Evolutionary conservation across 2,888 invertebrate species (phyloP).

Genomic region (Clivina fossor): DNA sequence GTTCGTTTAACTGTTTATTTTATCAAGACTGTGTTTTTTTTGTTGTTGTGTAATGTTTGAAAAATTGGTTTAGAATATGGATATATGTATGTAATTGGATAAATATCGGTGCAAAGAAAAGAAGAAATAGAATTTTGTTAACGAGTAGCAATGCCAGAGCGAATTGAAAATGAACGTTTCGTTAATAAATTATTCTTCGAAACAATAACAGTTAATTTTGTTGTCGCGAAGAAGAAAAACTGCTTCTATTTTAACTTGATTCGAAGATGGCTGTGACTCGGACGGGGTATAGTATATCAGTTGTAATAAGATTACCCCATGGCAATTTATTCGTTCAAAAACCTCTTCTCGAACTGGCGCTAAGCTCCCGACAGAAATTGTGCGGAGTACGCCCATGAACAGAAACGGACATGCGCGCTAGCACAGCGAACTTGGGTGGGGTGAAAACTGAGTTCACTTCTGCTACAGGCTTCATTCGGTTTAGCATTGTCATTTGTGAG

Average conservation of each 20-base stretch:
- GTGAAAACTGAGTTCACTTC: conserved; percentile 25
- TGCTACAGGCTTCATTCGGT: conserved; percentile 28
- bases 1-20: too few relatives aligned
- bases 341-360: conserved; percentile 2
- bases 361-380: conserved; percentile 6
- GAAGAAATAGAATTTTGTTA: conserved; percentile 19
- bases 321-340: conserved; percentile 28
- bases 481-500: conserved; percentile 23
- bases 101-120: too few relatives aligned
- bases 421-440: conserved; percentile 21
- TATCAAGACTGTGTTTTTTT: too few relatives aligned
- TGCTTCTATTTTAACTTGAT: conserved; percentile 22
- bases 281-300: conserved; percentile 27
- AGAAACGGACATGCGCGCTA: conserved; percentile 5
- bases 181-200: conserved; percentile 26
- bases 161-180: conserved; percentile 25
- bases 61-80: background rate
- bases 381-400: conserved; percentile 16
- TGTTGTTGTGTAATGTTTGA: background rate
- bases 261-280: conserved; percentile 20
- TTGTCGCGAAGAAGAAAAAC: conserved; percentile 25
- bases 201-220: conserved; percentile 32
- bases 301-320: conserved; percentile 31
- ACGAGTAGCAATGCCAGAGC: conserved; percentile 11
- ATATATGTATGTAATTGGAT: background rate